Evolutionary conservation across 2,888 invertebrate genomes (phyloP), one percentile per base, ranked within the genome.

Genomic region (Nomada fucata): DNA sequence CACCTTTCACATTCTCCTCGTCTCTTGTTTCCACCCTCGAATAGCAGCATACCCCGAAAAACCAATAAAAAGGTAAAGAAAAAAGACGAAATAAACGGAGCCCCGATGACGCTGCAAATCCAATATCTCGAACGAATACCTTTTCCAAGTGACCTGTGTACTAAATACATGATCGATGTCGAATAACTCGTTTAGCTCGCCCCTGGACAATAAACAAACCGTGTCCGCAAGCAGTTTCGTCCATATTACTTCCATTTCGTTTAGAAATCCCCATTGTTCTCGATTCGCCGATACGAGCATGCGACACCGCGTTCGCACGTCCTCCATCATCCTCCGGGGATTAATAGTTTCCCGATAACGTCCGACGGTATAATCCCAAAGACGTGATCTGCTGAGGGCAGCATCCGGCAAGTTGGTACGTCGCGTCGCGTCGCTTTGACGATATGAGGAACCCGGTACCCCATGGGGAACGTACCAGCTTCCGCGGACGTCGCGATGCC

Each of bases 261-360:
- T 57, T 55, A n/a, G n/a, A 47, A 68, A 59, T 42, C 50, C 20
- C 20, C 69, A 18, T 76, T 63, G 47, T 57, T 63, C 64, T 18
- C 47, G 70, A 76, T 64, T 71, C 57, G 57, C 71, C 71, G 47
- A 23, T 64, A 52, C 5, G 23, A 59, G 47, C 13, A 59, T n/a
- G 67, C 57, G 23, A 73, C 60, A 59, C 18, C 57, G 60, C 29
- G 4, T 59, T 44, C 36, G 53, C n/a, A 60, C 70, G 55, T 70
- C 15, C 52, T 59, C 60, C 71, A 60, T 78, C 81, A 64, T 75
- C 44, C 59, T 55, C 73, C 18, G 47, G 50, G 70, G 79, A 77
- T 87, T 88, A 86, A 87, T 86, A 78, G 84, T 74, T 84, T 74
- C 79, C 72, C 79, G 79, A 88, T 86, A 88, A 86, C 70, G 76